Evolutionary conservation across 2,797 vertebrate species (phyloP), one percentile per base, ranked within the genome.

Genomic region (Lepus oiostolus): DNA sequence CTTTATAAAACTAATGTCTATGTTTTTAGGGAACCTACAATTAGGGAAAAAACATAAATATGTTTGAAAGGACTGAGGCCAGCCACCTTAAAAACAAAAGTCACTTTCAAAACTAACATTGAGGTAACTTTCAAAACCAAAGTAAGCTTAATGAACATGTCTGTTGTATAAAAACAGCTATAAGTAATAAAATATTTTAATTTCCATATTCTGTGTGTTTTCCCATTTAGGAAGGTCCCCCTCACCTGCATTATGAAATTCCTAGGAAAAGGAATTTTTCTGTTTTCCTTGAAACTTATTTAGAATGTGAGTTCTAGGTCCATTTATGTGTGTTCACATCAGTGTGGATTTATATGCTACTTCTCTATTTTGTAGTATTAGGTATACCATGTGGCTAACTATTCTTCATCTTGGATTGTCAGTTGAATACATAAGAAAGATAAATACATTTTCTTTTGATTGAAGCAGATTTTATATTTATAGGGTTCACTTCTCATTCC

Each of bases 71-170:
- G 52, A 62, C 10, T 89, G 14, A 7, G 79, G 30, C 67, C 50
- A 58, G 26, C 2, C 58, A 5, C 88, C 60, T 94, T 54, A 88
- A 82, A 90, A 76, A 50, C 81, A 74, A 93, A 87, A 77, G 14
- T 54, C 75, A 58, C 5, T 80, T 95, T 90, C 3, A 79, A 83
- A 92, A 32, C 24, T 4, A 63, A 70, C 26, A n/a, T 60, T 22
- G 32, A 72, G 70, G 24, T 82, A 85, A 68, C 42, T 93, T 94
- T 83, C 8, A 72, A 84, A 95, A 74, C 28, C 14, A 80, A 88
- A 71, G 42, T 30, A 87, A 72, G 68, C 76, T 75, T 82, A 83
- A 42, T 85, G 13, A 95, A 26, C 22, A 8, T 80, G 7, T 85
- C 85, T 93, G 38, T 86, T 89, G 6, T 83, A 0, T 90, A 90